These are phyloP conservation scores for Cacoxenus indagator DNA, from an alignment of 2,888 invertebrate genomes.

Conservation along the genomic window DNA sequence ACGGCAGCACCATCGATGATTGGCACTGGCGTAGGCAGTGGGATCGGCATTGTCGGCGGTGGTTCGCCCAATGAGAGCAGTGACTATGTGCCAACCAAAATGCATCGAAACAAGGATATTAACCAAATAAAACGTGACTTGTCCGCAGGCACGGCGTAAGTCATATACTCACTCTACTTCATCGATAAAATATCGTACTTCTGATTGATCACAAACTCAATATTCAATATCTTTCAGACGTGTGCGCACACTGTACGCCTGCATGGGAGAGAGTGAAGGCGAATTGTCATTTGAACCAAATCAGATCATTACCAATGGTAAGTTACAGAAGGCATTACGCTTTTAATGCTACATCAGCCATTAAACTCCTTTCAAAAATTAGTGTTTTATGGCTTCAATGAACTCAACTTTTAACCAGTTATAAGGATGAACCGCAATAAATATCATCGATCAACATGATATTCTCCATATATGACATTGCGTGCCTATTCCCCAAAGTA, in stretches of 20 bases:
- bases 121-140: slow-evolving; percentile 70
- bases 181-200: not conserved
- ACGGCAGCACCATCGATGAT: slow-evolving; percentile 63
- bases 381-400: no score
- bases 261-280: slow-evolving; percentile 95
- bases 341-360: not conserved
- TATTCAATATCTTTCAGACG: slow-evolving; percentile 73
- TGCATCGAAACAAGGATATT: slow-evolving; percentile 73
- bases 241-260: slow-evolving; percentile 95
- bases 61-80: slow-evolving; percentile 48
- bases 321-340: no score
- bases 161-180: slow-evolving; percentile 21
- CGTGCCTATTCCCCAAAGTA: no score
- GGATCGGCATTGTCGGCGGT: slow-evolving; percentile 47
- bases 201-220: not conserved
- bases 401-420: no score
- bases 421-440: no score
- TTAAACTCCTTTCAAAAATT: no score
- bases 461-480: no score
- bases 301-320: slow-evolving; percentile 97
- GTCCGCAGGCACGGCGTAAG: slow-evolving; percentile 70
- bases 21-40: slow-evolving; percentile 49
- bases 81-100: slow-evolving; percentile 73
- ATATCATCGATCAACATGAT: no score
- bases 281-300: slow-evolving; percentile 98